Percentiles rank a stretch among this genome's conserved stretches.
Evolutionary conservation across 2,888 invertebrate genomes (phyloP).

Genomic region (Acronicta alni): DNA sequence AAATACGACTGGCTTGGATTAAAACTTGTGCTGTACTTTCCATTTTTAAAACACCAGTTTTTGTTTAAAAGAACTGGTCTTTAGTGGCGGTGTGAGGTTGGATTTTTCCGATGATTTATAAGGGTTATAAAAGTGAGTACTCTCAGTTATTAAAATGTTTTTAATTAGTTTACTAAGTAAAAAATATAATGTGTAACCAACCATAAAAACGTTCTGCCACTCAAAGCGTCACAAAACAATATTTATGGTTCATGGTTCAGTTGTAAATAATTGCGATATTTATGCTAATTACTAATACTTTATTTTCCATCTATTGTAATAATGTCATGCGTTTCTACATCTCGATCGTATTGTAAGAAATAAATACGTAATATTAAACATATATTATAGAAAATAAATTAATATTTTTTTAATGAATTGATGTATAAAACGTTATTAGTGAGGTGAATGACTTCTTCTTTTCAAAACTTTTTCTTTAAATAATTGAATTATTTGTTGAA

Average conservation of each 20-base stretch:
- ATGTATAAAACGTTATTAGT: background rate
- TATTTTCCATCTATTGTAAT: too few species aligned
- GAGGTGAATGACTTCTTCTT: background rate
- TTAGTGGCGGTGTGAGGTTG: background rate
- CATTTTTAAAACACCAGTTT: conserved; percentile 58
- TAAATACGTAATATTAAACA: too few species aligned
- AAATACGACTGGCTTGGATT: conserved; percentile 54
- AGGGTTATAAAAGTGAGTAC: background rate
- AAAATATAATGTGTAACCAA: too few species aligned
- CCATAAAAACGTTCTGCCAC: too few species aligned
- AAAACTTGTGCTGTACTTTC: conserved; percentile 61
- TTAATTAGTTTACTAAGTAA: too few species aligned
- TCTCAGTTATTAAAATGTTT: background rate
- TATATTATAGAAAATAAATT: background rate
- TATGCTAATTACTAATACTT: too few species aligned
- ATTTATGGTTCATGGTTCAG: too few species aligned
- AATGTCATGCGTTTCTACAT: too few species aligned
- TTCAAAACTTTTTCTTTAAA: conserved; percentile 2
- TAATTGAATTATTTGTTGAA: background rate
- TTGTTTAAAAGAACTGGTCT: conserved; percentile 4
- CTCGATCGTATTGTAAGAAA: too few species aligned
- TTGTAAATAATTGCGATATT: too few species aligned
- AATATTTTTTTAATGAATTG: background rate
- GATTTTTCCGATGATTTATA: conserved; percentile 5
- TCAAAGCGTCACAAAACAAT: too few species aligned